Base-by-base conservation (phyloP, 2,888 invertebrate genomes). In the Eueremaeus valkanovi region DNA sequence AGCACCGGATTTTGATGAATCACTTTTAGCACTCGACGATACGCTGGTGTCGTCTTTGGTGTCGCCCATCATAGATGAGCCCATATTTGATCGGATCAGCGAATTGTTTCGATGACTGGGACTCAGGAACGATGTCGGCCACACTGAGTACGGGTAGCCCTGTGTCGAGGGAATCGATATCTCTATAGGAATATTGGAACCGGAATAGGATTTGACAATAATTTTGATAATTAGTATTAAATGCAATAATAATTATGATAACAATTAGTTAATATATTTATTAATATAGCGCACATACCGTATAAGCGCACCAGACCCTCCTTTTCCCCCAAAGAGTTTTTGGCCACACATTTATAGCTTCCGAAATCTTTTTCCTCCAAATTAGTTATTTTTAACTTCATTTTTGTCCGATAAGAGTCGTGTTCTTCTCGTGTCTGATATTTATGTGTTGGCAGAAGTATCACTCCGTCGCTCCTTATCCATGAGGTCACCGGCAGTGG, bases 401-500 rank as follows among this genome's bases (percentile, higher is more conserved):
- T 77, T 40, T 55, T 73, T 18, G 76, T 74, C 29, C 55, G 58
- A 58, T 77, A 77, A 3, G 74, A 76, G 49, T 75, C 75, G 40
- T 75, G 75, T 42, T 78, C 75, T 61, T 80, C 80, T 0, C 72
- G 55, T 3, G 79, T 76, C 11, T 78, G 76, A 21, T 79, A 80
- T 51, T 79, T 79, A 16, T 42, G 29, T 5, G 68, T 55, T 42
- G 79, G 74, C 36, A 78, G 70, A 24, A 80, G 42, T 74, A 79
- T 74, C n/a, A 77, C 49, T 1, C 78, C 78, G 49, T 79, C 79
- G 29, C 73, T 76, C 21, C 80, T 74, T 13, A 80, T 77, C 80
- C 80, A 80, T 1, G 78, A 78, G 6, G 79, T 80, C 31, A 79
- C 27, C 1, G 80, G 80, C 13, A 66, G 45, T 3, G 80, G 80